A percentile compares a stretch with the other conserved stretches of the same genome.
Evolutionary conservation across 2,888 invertebrate genomes (phyloP).

Genomic region (Ischnus inquisitorius): DNA sequence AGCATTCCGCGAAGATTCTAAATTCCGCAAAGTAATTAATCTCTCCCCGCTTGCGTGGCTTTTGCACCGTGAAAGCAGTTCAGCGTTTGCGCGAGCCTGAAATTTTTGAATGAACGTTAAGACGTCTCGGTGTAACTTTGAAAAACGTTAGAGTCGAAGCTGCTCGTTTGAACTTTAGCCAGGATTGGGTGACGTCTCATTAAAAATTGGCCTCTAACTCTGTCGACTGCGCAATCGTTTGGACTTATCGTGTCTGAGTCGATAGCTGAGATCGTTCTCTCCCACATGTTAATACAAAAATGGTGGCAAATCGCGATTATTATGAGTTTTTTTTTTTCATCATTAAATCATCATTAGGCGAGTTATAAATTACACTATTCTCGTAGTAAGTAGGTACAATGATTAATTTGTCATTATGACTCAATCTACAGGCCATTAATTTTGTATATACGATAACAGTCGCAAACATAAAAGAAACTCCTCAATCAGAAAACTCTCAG

Average conservation of each 20-base stretch:
- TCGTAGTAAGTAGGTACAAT: neutral
- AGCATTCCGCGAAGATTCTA: constrained; percentile 20
- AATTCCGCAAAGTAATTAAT: constrained; percentile 54
- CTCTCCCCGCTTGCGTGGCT: constrained; percentile 29
- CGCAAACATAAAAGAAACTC: constrained; percentile 62
- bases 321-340: neutral
- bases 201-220: too few species aligned
- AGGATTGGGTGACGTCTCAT: too few species aligned
- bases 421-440: constrained; percentile 23
- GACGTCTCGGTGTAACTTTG: neutral
- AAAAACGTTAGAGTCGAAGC: neutral
- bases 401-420: constrained; percentile 28
- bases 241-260: too few species aligned
- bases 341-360: too few species aligned
- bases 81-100: neutral
- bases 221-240: too few species aligned
- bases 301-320: neutral
- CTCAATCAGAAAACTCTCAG: constrained; percentile 55
- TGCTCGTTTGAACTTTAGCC: too few species aligned
- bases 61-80: constrained; percentile 9
- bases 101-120: neutral
- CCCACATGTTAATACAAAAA: neutral
- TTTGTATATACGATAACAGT: constrained; percentile 60
- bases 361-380: neutral
- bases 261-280: too few species aligned